phyloP scores from a whole-genome alignment of 1,140 invertebrate genomes.

The Leptinotarsa texana region DNA sequence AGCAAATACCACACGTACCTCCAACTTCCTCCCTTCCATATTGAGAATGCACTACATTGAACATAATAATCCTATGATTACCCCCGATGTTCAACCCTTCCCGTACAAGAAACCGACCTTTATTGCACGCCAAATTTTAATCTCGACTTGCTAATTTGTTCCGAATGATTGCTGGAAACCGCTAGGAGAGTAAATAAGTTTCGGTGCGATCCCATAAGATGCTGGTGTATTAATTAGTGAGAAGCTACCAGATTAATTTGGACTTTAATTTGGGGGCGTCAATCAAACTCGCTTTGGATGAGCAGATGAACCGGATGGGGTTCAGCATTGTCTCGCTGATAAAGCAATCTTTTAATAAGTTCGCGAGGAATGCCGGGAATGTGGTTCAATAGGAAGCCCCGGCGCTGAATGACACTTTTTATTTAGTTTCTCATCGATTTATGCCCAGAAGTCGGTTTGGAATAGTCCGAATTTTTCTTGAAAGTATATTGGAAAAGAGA shows the following conservation, averaged over 20 bases:
- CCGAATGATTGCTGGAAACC: constrained; percentile 3
- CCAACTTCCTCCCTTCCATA: too few species aligned
- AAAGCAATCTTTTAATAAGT: constrained; percentile 45
- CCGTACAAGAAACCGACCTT: constrained; percentile 4
- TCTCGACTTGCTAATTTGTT: constrained; percentile 20
- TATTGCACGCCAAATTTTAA: constrained; percentile 20
- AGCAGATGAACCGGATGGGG: constrained; percentile 28
- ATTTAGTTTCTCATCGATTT: too few species aligned
- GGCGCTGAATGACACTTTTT: too few species aligned
- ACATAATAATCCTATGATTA: too few species aligned
- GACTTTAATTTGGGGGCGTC: constrained; percentile 40
- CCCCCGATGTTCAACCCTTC: not conserved
- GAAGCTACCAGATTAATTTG: constrained; percentile 39
- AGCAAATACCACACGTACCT: too few species aligned
- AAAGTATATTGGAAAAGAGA: too few species aligned
- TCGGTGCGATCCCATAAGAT: constrained; percentile 28
- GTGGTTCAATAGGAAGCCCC: not conserved
- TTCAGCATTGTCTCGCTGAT: constrained; percentile 38
- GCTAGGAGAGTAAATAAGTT: constrained; percentile 11
- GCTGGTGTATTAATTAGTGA: constrained; percentile 42
- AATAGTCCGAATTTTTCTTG: too few species aligned
- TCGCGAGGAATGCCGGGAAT: constrained; percentile 33
- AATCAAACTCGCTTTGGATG: constrained; percentile 29
- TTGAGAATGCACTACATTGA: too few species aligned
- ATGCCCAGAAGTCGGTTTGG: too few species aligned